Evolutionary conservation across 2,113 vertebrate species (phyloP), one percentile per base, ranked within the genome.

Genomic region (Agapornis roseicollis): DNA sequence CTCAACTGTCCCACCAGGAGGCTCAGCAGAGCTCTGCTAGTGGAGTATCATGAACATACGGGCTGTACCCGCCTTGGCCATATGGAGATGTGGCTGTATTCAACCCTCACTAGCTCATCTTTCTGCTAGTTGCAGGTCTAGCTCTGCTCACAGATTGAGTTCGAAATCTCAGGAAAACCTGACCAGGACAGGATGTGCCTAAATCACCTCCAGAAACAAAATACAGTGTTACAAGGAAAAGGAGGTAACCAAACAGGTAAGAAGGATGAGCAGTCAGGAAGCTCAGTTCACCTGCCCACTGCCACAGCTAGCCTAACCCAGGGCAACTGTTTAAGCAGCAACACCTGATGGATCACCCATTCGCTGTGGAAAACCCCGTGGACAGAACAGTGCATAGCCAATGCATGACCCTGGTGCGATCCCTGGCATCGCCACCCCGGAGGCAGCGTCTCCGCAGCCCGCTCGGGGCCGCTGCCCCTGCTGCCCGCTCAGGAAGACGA

Each of bases 161-260:
- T 49, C 39, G 44, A 33, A 56, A 41, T 50, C 22, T 33, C 0
- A 1, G 19, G 2, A 50, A 76, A n/a, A 9, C 9, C 31, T 31
- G 6, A 42, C 7, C n/a, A 41, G 25, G 31, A 4, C 18, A 47
- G 9, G 17, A 15, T 24, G 20, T 4, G 35, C 56, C 25, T 29
- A 37, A 60, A 37, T 10, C 5, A 42, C 25, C 33, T 61, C 35
- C 37, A 56, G 35, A 76, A 52, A 71, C 47, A 8, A 52, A 60
- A 11, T 0, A 29, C 1, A 20, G 5, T 0, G 0, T 4, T 9
- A 6, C n/a, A 56, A 49, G 4, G 25, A 28, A 80, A 56, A 24
- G 22, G 25, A 42, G 16, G 3, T 4, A 24, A 20, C 25, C 2
- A 33, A 24, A 25, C 33, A 65, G 20, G 33, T 15, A 35, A 61